Base-by-base conservation (phyloP, 2,113 vertebrate genomes). In the Tychaedon coryphoeus region DNA sequence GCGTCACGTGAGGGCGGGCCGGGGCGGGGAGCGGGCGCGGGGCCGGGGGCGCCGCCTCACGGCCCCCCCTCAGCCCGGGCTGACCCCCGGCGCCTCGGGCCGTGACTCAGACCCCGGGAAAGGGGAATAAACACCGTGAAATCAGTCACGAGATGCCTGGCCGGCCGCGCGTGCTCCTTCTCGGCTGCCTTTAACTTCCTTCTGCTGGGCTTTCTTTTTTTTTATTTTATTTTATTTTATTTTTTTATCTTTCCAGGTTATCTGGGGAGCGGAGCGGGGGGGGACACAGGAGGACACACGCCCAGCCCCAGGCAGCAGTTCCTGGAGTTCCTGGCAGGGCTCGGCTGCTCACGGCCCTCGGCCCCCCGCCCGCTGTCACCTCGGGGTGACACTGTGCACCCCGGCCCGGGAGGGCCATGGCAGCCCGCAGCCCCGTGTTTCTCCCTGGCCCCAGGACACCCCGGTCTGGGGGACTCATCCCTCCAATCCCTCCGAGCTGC, bases 101-200 rank as follows among this genome's bases (percentile, higher is more conserved):
- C n/a, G 45, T 93, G 95, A 95, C 89, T 94, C 92, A 96, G 93
- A 62, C 70, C n/a, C 34, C 23, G 43, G 84, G 61, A 83, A 15
- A 29, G 16, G 64, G 95, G 67, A 40, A 92, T 76, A 92, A 96
- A 90, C 93, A 87, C 29, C 8, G 0, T 3, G 25, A 28, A 50
- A 31, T 4, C 14, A 4, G 40, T 96, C 95, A 95, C 75, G 79
- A 51, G 95, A 81, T 4, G 53, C 14, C 8, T 4, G 19, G 1
- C 36, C 15, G 45, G 19, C 65, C 29, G 14, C 25, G 58, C 26
- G 29, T 50, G 60, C 77, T 56, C 14, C 45, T n/a, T 10, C 19
- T 42, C 8, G 1, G 4, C 17, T 11, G 23, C 6, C 36, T 48
- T 29, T 29, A 16, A 5, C 85, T 91, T 82, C 80, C 69, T 61